Evolutionary conservation across 2,113 vertebrate genomes (phyloP).

Genomic region (Phylloscopus trochiloides): DNA sequence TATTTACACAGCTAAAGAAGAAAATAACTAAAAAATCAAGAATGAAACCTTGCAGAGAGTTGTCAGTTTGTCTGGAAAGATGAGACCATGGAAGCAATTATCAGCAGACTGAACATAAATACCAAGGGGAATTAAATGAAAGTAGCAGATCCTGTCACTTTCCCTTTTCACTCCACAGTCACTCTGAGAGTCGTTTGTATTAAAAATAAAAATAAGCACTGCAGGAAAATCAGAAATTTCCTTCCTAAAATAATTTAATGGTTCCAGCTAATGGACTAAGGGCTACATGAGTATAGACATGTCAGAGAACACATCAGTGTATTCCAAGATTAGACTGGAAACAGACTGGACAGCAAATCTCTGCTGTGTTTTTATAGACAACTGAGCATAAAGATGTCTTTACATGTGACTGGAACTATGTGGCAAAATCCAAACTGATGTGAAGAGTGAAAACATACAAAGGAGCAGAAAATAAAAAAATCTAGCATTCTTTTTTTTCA

Average conservation of each 20-base stretch:
- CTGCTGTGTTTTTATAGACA: background rate
- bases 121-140: background rate
- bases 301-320: accelerated
- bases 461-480: background rate
- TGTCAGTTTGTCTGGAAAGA: background rate
- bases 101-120: background rate
- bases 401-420: background rate
- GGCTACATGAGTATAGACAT: background rate
- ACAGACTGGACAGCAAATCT: background rate
- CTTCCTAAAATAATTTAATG: background rate
- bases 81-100: background rate
- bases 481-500: background rate
- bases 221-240: background rate
- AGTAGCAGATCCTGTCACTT: background rate
- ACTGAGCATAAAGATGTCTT: background rate
- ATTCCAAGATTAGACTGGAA: background rate
- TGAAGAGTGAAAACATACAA: background rate
- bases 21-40: background rate
- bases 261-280: background rate
- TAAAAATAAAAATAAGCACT: background rate
- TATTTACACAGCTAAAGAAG: background rate
- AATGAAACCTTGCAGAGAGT: background rate
- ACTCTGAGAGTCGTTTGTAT: background rate
- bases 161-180: background rate
- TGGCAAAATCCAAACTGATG: background rate